These are phyloP conservation scores for pig (Sus scrofa) DNA, from an alignment of 2,113 vertebrate species.

Conservation along the genomic window DNA sequence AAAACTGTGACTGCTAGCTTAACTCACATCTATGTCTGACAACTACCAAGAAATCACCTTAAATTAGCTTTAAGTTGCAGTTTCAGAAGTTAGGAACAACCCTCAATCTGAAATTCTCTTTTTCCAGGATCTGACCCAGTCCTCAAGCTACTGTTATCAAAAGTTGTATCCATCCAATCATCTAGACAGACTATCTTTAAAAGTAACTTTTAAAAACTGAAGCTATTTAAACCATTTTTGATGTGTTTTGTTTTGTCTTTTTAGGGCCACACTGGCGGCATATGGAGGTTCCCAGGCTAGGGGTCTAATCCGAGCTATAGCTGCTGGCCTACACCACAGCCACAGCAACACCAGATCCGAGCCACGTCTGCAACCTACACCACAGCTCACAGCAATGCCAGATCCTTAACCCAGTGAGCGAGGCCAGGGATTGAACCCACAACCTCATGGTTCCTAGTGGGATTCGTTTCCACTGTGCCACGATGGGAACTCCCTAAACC, in stretches of 20 bases:
- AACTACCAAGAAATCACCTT: conserved; percentile 32
- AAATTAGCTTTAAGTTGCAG: background rate
- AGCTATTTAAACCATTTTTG: conserved; percentile 6
- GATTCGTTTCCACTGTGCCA: too few species aligned
- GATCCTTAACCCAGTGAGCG: too few species aligned
- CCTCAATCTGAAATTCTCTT: background rate
- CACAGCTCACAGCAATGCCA: too few species aligned
- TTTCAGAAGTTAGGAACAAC: conserved; percentile 1
- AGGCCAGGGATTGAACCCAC: too few species aligned
- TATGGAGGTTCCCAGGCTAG: too few species aligned
- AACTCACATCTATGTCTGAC: conserved; percentile 14
- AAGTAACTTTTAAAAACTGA: background rate
- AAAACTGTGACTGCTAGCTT: conserved; percentile 36
- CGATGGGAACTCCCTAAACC: background rate
- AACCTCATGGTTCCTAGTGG: too few species aligned
- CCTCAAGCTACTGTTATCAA: background rate
- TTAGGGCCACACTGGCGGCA: too few species aligned
- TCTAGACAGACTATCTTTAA: background rate
- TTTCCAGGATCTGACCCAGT: background rate
- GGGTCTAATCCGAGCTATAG: too few species aligned
- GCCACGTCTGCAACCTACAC: too few species aligned
- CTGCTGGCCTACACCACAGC: too few species aligned
- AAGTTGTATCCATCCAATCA: background rate
- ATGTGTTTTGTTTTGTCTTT: too few species aligned
- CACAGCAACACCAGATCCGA: too few species aligned